phyloP scores from a whole-genome alignment of 2,888 invertebrate genomes.

The Eristalis tenax region DNA sequence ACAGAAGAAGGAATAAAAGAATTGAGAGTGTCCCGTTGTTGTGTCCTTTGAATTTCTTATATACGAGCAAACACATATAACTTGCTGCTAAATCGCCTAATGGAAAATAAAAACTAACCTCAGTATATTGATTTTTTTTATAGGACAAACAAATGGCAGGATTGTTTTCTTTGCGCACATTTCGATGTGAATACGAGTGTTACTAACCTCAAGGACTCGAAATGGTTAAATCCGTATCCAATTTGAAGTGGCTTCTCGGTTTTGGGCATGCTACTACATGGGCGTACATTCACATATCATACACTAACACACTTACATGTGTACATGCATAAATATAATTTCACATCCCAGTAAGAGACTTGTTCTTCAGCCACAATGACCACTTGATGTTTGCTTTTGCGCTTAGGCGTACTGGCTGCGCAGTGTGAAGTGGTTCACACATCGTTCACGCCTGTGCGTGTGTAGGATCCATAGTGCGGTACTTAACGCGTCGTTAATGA shows the following conservation, averaged over 20 bases:
- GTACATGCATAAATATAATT: neutral
- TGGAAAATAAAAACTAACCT: neutral
- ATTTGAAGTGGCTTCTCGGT: conserved; percentile 57
- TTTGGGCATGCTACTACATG: conserved; percentile 12
- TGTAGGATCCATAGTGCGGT: conserved; percentile 54
- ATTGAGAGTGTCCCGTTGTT: neutral
- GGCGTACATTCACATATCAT: neutral
- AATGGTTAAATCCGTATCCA: conserved; percentile 40
- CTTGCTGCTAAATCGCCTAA: conserved; percentile 2
- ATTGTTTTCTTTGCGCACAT: conserved; percentile 35
- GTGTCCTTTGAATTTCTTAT: conserved; percentile 1
- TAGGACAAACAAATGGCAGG: neutral
- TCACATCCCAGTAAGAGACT: conserved; percentile 39
- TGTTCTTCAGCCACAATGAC: conserved; percentile 59
- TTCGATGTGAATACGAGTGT: conserved; percentile 7
- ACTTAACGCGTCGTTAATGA: conserved; percentile 58
- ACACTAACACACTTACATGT: neutral
- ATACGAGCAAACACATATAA: neutral
- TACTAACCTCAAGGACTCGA: conserved; percentile 43
- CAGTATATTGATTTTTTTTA: neutral
- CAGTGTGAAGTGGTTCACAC: conserved; percentile 58
- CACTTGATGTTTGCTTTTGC: conserved; percentile 70
- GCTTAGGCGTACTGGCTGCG: conserved; percentile 34
- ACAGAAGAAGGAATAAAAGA: conserved; percentile 17
- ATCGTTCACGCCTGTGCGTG: conserved; percentile 60